These are phyloP conservation scores for Echiichthys vipera DNA, from an alignment of 2,797 vertebrate species.

Conservation along the genomic window DNA sequence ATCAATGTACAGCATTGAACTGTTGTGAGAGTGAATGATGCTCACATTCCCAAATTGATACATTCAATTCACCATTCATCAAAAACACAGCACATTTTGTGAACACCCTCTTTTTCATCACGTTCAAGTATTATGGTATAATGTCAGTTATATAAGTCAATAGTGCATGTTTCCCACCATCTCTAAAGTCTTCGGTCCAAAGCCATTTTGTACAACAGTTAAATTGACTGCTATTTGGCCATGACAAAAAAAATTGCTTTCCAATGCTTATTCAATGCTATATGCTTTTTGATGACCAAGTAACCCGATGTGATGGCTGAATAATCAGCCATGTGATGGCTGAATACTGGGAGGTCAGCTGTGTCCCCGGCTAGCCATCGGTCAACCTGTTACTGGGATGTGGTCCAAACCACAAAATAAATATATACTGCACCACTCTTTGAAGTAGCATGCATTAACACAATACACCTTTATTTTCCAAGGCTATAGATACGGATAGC, in stretches of 20 bases:
- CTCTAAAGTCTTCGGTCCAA: slow-evolving; percentile 24
- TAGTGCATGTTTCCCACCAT: slow-evolving; percentile 13
- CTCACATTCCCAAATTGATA: too few relatives aligned
- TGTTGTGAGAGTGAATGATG: too few relatives aligned
- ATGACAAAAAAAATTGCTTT: slow-evolving; percentile 1
- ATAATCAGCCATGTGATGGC: too few relatives aligned
- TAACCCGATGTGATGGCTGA: too few relatives aligned
- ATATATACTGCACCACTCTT: slow-evolving; percentile 29
- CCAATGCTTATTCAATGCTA: slow-evolving; percentile 1
- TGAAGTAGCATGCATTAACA: slow-evolving; percentile 15
- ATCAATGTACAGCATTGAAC: too few relatives aligned
- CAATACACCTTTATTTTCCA: slow-evolving; percentile 2
- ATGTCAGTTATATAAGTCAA: neutral
- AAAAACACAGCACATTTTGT: too few relatives aligned
- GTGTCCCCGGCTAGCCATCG: neutral
- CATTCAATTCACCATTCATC: too few relatives aligned
- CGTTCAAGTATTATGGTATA: neutral
- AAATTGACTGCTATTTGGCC: slow-evolving; percentile 14
- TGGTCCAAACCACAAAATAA: slow-evolving; percentile 53
- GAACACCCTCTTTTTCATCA: too few relatives aligned
- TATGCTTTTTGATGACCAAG: slow-evolving; percentile 39
- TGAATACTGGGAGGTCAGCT: slow-evolving; percentile 32
- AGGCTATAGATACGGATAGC: slow-evolving; percentile 34
- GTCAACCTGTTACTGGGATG: slow-evolving; percentile 31
- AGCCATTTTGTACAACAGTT: slow-evolving; percentile 8